Base-by-base conservation (phyloP, 64 coral and sea anemone species). In the Porites lutea region DNA sequence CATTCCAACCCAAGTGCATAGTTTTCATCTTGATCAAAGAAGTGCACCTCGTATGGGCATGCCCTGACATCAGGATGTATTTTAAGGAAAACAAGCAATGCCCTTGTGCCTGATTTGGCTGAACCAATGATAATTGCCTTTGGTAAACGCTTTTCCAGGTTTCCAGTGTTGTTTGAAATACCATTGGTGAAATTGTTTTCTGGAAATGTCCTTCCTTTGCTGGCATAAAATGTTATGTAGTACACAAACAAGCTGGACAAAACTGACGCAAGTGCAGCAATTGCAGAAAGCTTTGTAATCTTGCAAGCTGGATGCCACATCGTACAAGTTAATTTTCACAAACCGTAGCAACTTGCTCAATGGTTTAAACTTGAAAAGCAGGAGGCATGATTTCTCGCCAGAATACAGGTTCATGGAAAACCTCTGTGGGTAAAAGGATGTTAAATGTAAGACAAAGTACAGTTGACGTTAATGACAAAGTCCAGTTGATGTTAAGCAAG, bases 101-200 rank as follows among this genome's bases (percentile, higher is more conserved):
- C 93, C 69, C 93, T 90, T 58, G 93, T 95, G 20, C 93, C 93
- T 11, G 88, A 89, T 64, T 95, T 95, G 15, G 65, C 76, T 55
- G 86, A 89, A 46, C 93, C 93, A 65, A 95, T 91, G 18, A 91
- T 87, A 43, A 95, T 79, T 55, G 82, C 93, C 19, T 95, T 95
- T 22, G 93, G 88, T 2, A 95, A 47, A 79, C 52, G 80, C 50
- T 86, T 87, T 50, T 67, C 74, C 14, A 67, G 67, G 80, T 45
- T 82, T 82, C 27, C 16, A 8, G 4, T 13, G 15, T 63, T 21
- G 59, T 27, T 52, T 52, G 5, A 52, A 13, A 13, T 49, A 77
- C 15, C 19, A 49, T 20, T 49, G 53, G 8, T 79, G 2, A 50
- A 6, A 18, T 57, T 54, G 48, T 66, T 46, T 13, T 48, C 49